Conservation (phyloP, 2,113 vertebrate genomes). For the Dinomys branickii region DNA sequence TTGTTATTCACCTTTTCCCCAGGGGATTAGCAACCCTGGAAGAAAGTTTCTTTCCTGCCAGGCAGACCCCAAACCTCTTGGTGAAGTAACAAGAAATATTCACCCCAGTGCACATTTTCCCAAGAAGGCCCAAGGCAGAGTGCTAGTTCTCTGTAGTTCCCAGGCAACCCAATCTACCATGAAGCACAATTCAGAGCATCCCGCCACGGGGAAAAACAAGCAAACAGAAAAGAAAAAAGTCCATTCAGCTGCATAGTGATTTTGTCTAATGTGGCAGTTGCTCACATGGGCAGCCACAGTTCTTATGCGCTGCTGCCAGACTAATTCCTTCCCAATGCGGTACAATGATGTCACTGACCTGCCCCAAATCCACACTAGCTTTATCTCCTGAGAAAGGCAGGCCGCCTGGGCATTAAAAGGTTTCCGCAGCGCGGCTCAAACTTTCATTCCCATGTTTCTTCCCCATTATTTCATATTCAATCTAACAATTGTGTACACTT, state of each 20-base stretch:
- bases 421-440: neutral
- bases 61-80: slow-evolving; percentile 50
- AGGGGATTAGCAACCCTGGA: slow-evolving; percentile 40
- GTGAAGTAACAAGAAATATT: slow-evolving; percentile 60
- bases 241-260: slow-evolving; percentile 57
- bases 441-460: neutral
- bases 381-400: neutral
- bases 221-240: slow-evolving; percentile 31
- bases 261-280: slow-evolving; percentile 60
- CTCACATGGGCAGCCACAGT: neutral
- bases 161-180: slow-evolving; percentile 7
- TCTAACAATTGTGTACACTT: neutral
- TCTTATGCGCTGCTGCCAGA: neutral
- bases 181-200: slow-evolving; percentile 2
- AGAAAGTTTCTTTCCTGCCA: slow-evolving; percentile 45
- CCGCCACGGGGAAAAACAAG: slow-evolving; percentile 39
- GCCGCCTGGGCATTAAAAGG: neutral
- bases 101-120: slow-evolving; percentile 30
- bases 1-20: slow-evolving; percentile 51
- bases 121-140: slow-evolving; percentile 50
- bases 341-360: neutral
- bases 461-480: slow-evolving; percentile 41
- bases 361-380: neutral
- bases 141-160: slow-evolving; percentile 22
- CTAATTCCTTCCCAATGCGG: neutral